phyloP scores from a whole-genome alignment of 1,140 invertebrate species.

The Eriocheir sinensis region DNA sequence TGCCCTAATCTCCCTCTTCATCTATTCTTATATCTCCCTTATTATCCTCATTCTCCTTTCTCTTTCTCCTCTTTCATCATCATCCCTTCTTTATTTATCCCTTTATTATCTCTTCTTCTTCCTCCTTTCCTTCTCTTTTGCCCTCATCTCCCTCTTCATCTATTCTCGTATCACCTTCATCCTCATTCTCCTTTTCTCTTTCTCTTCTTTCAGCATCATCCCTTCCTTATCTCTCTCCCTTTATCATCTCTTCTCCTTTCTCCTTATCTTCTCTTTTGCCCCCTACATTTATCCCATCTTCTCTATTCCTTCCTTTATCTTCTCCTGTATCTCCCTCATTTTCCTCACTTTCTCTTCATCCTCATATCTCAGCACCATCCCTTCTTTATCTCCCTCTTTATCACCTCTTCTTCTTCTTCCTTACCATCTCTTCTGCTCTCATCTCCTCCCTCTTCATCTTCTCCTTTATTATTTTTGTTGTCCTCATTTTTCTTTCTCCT shows the following conservation, averaged over 20 bases:
- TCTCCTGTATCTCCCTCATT: no score
- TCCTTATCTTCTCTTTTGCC: neutral
- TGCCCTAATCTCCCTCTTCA: neutral
- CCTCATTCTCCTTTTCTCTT: neutral
- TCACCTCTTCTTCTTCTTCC: no score
- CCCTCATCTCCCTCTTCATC: neutral
- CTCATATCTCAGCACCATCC: no score
- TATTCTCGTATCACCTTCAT: neutral
- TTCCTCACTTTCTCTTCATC: neutral
- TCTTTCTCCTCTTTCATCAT: no score
- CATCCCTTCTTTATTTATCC: constrained; percentile 46
- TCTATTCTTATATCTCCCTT: neutral
- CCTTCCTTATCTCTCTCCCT: neutral
- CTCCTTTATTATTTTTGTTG: no score
- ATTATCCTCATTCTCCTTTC: neutral
- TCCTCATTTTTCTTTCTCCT: no score
- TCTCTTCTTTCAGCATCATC: neutral
- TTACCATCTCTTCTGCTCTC: no score
- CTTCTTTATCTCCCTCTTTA: no score
- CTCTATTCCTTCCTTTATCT: no score
- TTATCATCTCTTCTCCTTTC: neutral
- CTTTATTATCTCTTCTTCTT: no score
- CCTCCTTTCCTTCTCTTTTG: neutral
- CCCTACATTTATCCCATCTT: neutral
- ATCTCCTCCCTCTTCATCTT: no score